Evolutionary conservation across 2,113 vertebrate species (phyloP).

Genomic region (Romanogobio albipinnatus): DNA sequence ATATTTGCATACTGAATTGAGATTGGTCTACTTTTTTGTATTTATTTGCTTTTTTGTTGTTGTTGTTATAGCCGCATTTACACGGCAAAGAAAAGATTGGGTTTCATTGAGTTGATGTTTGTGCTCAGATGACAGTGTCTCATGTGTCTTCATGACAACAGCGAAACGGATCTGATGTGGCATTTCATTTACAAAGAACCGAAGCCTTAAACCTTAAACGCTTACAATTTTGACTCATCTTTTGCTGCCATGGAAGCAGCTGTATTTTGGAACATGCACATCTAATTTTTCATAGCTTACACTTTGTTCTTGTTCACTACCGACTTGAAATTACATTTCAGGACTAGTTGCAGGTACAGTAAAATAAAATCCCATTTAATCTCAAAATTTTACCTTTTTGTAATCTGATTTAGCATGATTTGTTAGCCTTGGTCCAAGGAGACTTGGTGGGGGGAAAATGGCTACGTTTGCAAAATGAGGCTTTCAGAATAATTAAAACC

Average conservation of each 20-base stretch:
- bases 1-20: not conserved
- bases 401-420: slow-evolving; percentile 71
- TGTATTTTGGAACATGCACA: not conserved
- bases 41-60: not conserved
- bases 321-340: not conserved
- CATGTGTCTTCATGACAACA: not conserved
- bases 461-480: slow-evolving; percentile 70
- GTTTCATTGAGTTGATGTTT: not conserved
- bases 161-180: not conserved
- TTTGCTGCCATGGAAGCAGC: not conserved
- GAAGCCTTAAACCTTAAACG: not conserved
- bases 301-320: not conserved
- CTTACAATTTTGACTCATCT: not conserved
- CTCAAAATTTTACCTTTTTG: slow-evolving; percentile 58
- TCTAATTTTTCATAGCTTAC: not conserved
- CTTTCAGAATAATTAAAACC: slow-evolving; percentile 81
- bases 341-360: not conserved
- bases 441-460: slow-evolving; percentile 63
- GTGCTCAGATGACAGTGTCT: not conserved
- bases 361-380: slow-evolving; percentile 45
- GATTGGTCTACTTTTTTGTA: not conserved
- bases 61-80: not conserved
- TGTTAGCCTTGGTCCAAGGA: slow-evolving; percentile 66
- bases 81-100: not conserved
- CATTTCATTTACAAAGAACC: not conserved